phyloP scores from a whole-genome alignment of 2,888 invertebrate species.

The Ischnura elegans region DNA sequence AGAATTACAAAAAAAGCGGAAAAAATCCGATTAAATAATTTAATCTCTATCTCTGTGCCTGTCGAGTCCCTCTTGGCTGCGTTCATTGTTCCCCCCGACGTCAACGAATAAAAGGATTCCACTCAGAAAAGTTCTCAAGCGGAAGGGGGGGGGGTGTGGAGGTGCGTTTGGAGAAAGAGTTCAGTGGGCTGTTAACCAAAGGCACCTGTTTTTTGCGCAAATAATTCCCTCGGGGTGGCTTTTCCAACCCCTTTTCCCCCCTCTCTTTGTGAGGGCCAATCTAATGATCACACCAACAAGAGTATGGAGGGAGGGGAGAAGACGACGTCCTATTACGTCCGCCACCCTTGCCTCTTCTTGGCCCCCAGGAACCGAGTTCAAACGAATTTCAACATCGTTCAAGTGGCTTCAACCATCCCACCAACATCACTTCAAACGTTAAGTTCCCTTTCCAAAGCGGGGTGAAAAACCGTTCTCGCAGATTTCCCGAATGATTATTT shows the following conservation, averaged over 20 bases:
- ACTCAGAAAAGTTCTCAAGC: background rate
- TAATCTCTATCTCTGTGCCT: background rate
- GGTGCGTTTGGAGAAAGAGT: background rate
- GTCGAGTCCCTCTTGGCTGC: background rate
- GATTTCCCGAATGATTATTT: no score
- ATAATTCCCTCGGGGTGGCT: background rate
- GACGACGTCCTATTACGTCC: background rate
- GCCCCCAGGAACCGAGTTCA: background rate
- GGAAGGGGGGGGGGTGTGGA: background rate
- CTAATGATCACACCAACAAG: background rate
- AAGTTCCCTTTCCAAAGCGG: no score
- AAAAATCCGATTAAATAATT: slow-evolving; percentile 21
- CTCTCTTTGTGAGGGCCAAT: background rate
- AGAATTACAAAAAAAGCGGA: background rate
- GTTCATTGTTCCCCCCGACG: background rate
- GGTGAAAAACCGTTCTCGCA: no score
- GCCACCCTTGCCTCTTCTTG: no score
- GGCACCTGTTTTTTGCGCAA: background rate
- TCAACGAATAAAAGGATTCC: background rate
- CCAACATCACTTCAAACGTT: no score
- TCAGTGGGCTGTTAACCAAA: background rate
- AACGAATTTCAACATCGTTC: background rate
- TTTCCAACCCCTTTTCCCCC: background rate
- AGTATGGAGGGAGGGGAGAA: background rate
- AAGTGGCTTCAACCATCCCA: no score